A percentile compares a stretch with the other conserved stretches of the same genome.
phyloP scores from a whole-genome alignment of 2,113 vertebrate genomes.

The Saccopteryx leptura region DNA sequence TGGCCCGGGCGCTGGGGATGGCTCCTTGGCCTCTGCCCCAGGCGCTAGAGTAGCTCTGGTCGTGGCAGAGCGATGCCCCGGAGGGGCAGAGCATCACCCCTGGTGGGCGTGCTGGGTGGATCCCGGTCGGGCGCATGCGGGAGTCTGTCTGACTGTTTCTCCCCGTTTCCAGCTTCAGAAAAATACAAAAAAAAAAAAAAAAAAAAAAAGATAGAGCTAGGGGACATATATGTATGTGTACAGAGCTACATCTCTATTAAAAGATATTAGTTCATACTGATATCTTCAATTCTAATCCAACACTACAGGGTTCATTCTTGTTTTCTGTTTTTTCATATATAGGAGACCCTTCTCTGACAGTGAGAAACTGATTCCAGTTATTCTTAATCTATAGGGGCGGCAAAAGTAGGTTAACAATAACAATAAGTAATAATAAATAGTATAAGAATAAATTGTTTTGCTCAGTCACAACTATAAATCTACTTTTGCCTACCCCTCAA shows the following conservation, averaged over 20 bases:
- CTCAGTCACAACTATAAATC: neutral
- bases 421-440: neutral
- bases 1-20: too few species aligned
- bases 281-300: neutral
- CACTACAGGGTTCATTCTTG: neutral
- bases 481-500: neutral
- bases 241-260: neutral
- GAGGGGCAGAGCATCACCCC: too few species aligned
- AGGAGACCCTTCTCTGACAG: neutral
- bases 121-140: too few species aligned
- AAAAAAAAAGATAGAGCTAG: conserved; percentile 1
- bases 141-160: too few species aligned
- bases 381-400: neutral
- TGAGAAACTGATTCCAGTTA: neutral
- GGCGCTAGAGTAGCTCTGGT: too few species aligned
- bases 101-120: too few species aligned
- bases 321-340: neutral
- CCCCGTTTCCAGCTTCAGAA: too few species aligned
- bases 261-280: neutral
- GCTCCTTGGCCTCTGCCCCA: too few species aligned
- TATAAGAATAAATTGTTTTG: neutral
- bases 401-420: neutral
- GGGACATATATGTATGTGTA: neutral
- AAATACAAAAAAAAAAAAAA: too few species aligned
- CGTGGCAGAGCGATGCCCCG: too few species aligned